A percentile compares a stretch with the other conserved stretches of the same genome.
Evolutionary conservation across 2,797 vertebrate species (phyloP).

Genomic region (Poecile montanus): DNA sequence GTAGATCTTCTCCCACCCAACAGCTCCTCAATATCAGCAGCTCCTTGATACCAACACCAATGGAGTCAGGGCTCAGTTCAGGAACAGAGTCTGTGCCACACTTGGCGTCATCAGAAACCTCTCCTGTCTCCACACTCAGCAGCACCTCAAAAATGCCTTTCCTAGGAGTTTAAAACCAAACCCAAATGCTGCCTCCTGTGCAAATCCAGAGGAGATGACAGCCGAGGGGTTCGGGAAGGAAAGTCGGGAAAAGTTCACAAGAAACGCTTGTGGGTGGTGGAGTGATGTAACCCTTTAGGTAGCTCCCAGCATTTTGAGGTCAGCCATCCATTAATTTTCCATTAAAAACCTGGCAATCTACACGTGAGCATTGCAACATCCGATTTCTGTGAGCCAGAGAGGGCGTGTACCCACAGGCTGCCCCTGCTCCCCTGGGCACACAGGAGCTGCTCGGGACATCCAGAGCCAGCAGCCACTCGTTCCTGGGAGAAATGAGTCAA

Average conservation of each 20-base stretch:
- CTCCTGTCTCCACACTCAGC: neutral
- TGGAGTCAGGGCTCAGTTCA: neutral
- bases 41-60: neutral
- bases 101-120: accelerated
- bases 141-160: neutral
- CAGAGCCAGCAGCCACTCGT: neutral
- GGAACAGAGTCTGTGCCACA: neutral
- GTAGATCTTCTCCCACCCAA: neutral
- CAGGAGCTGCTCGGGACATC: neutral
- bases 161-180: neutral
- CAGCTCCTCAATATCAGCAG: neutral
- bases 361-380: neutral
- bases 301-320: conserved; percentile 23
- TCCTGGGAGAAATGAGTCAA: conserved; percentile 44
- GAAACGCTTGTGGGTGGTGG: neutral
- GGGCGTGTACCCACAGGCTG: neutral
- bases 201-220: conserved; percentile 31
- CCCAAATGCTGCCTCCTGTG: conserved; percentile 16
- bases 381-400: neutral
- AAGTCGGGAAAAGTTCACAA: conserved; percentile 45
- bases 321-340: conserved; percentile 25
- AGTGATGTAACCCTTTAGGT: conserved; percentile 48
- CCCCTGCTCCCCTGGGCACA: neutral
- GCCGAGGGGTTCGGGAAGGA: neutral
- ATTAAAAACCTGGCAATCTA: conserved; percentile 37